A percentile compares a stretch with the other conserved stretches of the same genome.
phyloP scores from a whole-genome alignment of 2,888 invertebrate species.

The Taphrorychus bicolor region DNA sequence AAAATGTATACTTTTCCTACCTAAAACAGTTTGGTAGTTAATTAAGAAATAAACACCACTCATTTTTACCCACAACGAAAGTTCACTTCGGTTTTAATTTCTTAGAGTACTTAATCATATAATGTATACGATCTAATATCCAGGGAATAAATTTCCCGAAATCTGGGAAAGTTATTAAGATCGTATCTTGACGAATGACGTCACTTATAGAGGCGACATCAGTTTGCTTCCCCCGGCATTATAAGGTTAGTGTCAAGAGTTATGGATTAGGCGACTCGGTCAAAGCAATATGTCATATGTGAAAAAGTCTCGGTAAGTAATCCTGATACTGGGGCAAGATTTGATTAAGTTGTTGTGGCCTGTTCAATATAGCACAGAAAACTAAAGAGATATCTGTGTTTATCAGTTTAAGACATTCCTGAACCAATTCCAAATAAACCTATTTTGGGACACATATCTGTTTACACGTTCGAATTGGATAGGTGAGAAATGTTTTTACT shows the following conservation, averaged over 20 bases:
- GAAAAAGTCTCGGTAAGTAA: conserved; percentile 22
- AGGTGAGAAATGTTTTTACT: conserved; percentile 46
- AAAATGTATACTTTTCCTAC: too few relatives aligned
- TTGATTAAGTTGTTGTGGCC: not conserved
- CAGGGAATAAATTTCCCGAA: conserved; percentile 39
- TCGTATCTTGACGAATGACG: conserved; percentile 55
- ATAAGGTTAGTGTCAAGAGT: conserved; percentile 56
- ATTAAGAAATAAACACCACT: too few relatives aligned
- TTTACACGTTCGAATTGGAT: conserved; percentile 42
- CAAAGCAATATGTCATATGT: conserved; percentile 41
- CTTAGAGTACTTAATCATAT: conserved; percentile 39
- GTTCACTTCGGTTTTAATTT: conserved; percentile 38
- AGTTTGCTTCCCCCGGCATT: conserved; percentile 48
- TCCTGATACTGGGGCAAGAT: not conserved
- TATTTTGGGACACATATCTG: conserved; percentile 41
- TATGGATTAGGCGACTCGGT: conserved; percentile 51
- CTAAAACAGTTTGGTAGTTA: too few relatives aligned
- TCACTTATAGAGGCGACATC: conserved; percentile 50
- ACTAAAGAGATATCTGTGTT: conserved; percentile 3
- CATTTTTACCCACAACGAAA: too few relatives aligned
- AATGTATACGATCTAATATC: conserved; percentile 33
- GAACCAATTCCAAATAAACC: conserved; percentile 26
- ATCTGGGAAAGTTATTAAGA: conserved; percentile 49
- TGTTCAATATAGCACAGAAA: not conserved
- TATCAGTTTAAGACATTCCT: conserved; percentile 12